Evolutionary conservation across 2,888 invertebrate species (phyloP).

Genomic region (Lydus trimaculatus): DNA sequence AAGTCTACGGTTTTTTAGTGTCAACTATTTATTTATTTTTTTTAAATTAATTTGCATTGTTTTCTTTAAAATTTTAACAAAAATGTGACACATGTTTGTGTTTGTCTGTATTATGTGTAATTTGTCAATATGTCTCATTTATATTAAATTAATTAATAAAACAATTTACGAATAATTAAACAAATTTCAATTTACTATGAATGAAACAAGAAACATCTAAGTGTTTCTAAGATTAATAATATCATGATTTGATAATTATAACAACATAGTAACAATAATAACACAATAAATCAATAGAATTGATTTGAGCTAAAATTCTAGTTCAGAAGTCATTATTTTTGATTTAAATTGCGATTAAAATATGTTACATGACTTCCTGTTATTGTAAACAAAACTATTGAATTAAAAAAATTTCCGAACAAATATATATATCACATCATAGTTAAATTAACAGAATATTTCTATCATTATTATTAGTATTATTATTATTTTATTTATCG

Average conservation of each 20-base stretch:
- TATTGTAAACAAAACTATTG: slow-evolving; percentile 22
- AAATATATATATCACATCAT: background rate
- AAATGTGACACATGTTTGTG: background rate
- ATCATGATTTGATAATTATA: slow-evolving; percentile 23
- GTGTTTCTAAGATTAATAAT: slow-evolving; percentile 7
- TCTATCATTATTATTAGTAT: background rate
- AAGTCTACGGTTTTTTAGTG: background rate
- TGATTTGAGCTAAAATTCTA: slow-evolving; percentile 31
- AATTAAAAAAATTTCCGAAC: background rate
- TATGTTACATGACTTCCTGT: slow-evolving; percentile 37
- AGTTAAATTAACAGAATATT: background rate
- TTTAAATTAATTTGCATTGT: background rate
- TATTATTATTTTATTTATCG: background rate
- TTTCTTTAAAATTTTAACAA: background rate
- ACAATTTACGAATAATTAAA: background rate
- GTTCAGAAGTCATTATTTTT: slow-evolving; percentile 38
- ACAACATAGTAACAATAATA: slow-evolving; percentile 27
- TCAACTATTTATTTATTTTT: background rate
- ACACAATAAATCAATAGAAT: slow-evolving; percentile 32
- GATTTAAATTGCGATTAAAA: slow-evolving; percentile 31
- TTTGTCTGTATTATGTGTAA: too few relatives aligned
- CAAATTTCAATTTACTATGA: background rate
- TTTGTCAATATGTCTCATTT: background rate
- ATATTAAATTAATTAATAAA: background rate
- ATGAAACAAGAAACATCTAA: slow-evolving; percentile 5